Evolutionary conservation across 1,140 invertebrate species (phyloP).

Genomic region (Drosophila suzukii): DNA sequence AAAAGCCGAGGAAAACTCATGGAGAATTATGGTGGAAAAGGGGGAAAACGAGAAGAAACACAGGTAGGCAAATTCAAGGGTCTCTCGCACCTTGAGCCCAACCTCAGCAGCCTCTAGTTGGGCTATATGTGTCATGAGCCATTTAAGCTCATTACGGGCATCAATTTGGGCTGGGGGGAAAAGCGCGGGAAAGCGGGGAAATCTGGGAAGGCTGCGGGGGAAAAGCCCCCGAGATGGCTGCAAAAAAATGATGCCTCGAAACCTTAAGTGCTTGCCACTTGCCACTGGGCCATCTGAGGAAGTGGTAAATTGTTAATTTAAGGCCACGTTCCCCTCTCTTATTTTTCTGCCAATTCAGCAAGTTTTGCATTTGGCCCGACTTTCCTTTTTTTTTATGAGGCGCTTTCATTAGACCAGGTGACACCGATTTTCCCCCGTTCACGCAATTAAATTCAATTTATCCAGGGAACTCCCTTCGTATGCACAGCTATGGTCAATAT

Average conservation of each 20-base stretch:
- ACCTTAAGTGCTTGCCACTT: constrained; percentile 41
- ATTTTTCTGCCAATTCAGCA: constrained; percentile 23
- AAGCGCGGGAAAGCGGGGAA: neutral
- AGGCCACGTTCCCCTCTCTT: constrained; percentile 37
- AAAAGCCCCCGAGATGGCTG: constrained; percentile 7
- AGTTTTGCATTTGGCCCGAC: constrained; percentile 21
- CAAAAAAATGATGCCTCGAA: constrained; percentile 46
- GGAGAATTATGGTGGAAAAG: neutral
- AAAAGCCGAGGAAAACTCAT: neutral
- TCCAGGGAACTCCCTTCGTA: neutral
- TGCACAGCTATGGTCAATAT: neutral
- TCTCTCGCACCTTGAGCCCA: constrained; percentile 28
- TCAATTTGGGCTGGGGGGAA: constrained; percentile 60
- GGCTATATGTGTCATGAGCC: constrained; percentile 81
- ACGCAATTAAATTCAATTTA: constrained; percentile 68
- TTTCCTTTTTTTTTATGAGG: constrained; percentile 5
- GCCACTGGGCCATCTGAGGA: constrained; percentile 51
- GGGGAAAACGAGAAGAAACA: neutral
- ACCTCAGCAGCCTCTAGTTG: constrained; percentile 22
- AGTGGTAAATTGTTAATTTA: constrained; percentile 81
- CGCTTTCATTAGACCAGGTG: constrained; percentile 40
- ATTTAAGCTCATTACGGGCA: constrained; percentile 84
- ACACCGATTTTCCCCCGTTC: constrained; percentile 22
- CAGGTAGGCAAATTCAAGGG: constrained; percentile 30
- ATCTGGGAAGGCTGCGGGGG: neutral